Percentiles rank a stretch among this genome's conserved stretches.
phyloP scores from a whole-genome alignment of 2,113 vertebrate species.

The Paedocypris sp. region DNA sequence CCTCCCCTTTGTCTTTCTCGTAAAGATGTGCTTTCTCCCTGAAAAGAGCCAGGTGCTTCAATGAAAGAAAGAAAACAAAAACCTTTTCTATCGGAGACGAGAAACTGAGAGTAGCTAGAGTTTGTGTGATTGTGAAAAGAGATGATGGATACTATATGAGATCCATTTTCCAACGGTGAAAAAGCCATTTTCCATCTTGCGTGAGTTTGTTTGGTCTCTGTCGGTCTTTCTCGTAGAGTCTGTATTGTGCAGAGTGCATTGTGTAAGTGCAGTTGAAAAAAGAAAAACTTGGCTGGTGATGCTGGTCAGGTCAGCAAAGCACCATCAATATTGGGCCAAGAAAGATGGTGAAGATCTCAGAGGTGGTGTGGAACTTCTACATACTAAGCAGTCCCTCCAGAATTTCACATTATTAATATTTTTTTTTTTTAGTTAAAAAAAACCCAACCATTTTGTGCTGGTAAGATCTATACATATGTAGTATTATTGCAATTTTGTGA shows the following conservation, averaged over 20 bases:
- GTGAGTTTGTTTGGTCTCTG: slow-evolving; percentile 17
- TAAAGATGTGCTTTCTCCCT: slow-evolving; percentile 3
- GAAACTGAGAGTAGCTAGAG: background rate
- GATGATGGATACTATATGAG: background rate
- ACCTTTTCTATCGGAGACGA: slow-evolving; percentile 27
- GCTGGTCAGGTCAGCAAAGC: background rate
- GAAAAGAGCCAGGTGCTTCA: slow-evolving; percentile 20
- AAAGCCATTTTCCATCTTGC: slow-evolving; percentile 19
- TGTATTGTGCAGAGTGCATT: too few species aligned
- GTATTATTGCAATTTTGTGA: too few species aligned
- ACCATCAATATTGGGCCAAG: background rate
- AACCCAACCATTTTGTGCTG: too few species aligned
- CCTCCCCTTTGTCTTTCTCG: slow-evolving; percentile 2
- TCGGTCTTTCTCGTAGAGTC: background rate
- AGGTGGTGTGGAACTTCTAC: too few species aligned
- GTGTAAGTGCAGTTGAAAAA: too few species aligned
- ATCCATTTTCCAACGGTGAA: slow-evolving; percentile 16
- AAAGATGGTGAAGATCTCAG: too few species aligned
- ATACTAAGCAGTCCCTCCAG: too few species aligned
- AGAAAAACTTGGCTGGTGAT: slow-evolving; percentile 6
- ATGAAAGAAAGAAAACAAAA: slow-evolving; percentile 17
- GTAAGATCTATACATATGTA: too few species aligned
- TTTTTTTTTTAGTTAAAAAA: too few species aligned
- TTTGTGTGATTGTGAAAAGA: slow-evolving; percentile 12
- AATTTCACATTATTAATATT: too few species aligned